phyloP scores from a whole-genome alignment of 30 jellyfish, hydroid and myxozoan species.

The Pseudorhiza aurosa region DNA sequence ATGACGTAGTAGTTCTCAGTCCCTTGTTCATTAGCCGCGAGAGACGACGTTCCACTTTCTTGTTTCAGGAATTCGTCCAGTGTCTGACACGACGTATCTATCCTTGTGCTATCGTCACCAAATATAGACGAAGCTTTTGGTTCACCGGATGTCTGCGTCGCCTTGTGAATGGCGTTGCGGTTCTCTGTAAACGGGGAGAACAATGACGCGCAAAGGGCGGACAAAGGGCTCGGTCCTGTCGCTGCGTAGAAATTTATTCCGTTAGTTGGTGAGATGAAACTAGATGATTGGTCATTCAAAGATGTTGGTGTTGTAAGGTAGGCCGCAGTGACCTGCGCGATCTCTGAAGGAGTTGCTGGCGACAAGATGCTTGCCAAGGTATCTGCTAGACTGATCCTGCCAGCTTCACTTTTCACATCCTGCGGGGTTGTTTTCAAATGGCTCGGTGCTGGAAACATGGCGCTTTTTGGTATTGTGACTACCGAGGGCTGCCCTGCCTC shows the following conservation, averaged over 20 bases:
- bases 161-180: conserved; percentile 43
- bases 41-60: background rate
- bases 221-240: conserved; percentile 79
- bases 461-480: conserved; percentile 61
- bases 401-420: conserved; percentile 11
- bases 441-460: conserved; percentile 49
- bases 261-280: conserved; percentile 35
- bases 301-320: conserved; percentile 61
- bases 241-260: conserved; percentile 21
- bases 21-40: background rate
- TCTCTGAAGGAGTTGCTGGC: conserved; percentile 62
- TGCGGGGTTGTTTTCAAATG: conserved; percentile 4
- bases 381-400: conserved; percentile 32
- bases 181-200: conserved; percentile 69
- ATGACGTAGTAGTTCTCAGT: conserved; percentile 13
- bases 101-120: conserved; percentile 16
- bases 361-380: conserved; percentile 32
- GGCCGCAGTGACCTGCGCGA: conserved; percentile 39
- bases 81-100: background rate
- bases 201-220: conserved; percentile 80
- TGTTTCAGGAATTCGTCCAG: conserved; percentile 2
- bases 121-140: conserved; percentile 45
- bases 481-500: conserved; percentile 16
- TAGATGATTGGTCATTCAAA: conserved; percentile 8
- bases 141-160: conserved; percentile 73